phyloP scores from a whole-genome alignment of 2,888 invertebrate species.

The Pammene aurita region DNA sequence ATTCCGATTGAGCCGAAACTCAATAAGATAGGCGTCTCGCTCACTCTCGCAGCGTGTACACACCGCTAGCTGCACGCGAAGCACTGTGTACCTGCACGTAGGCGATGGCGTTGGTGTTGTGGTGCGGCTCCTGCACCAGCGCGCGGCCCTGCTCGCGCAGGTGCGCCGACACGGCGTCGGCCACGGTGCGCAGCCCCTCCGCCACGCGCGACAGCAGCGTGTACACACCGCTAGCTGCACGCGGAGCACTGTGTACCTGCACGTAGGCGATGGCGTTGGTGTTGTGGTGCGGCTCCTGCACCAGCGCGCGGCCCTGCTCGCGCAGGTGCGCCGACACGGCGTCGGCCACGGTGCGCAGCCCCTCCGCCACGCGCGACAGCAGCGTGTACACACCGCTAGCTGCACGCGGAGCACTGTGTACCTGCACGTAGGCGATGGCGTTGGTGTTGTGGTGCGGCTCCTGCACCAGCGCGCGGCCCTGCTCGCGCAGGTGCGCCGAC shows the following conservation, averaged over 20 bases:
- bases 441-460: constrained; percentile 18
- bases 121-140: constrained; percentile 96
- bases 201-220: constrained; percentile 95
- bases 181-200: constrained; percentile 97
- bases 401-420: not conserved
- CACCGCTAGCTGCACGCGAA: no score
- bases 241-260: constrained; percentile 70
- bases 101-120: constrained; percentile 94
- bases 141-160: constrained; percentile 97
- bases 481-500: no score
- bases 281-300: constrained; percentile 14
- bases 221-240: constrained; percentile 97
- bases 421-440: constrained; percentile 13
- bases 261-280: constrained; percentile 15
- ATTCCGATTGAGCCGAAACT: no score
- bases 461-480: constrained; percentile 7
- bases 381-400: no score
- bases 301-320: constrained; percentile 17
- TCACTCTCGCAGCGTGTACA: no score
- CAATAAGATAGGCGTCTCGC: constrained; percentile 87
- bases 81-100: constrained; percentile 96
- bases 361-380: no score
- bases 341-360: no score
- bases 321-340: no score
- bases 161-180: constrained; percentile 97